phyloP scores from a whole-genome alignment of 2,113 vertebrate species.

The Myxocyprinus asiaticus region DNA sequence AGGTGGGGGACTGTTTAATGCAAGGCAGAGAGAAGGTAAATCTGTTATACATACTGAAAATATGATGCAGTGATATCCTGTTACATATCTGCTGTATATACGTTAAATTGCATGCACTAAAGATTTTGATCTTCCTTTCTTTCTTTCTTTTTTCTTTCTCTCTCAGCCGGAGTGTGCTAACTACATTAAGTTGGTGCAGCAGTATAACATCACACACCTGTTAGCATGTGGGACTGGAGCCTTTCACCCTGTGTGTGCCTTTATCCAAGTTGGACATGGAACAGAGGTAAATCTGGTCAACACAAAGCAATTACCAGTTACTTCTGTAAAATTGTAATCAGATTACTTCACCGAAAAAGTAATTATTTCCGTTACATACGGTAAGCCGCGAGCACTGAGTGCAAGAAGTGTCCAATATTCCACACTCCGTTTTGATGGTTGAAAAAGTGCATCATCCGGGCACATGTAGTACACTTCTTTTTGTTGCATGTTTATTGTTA shows the following conservation, averaged over 20 bases:
- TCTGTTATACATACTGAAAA: neutral
- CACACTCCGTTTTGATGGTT: too few relatives aligned
- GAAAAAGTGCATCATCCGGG: too few relatives aligned
- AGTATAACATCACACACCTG: conserved; percentile 90
- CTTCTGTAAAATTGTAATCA: too few relatives aligned
- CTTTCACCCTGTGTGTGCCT: conserved; percentile 86
- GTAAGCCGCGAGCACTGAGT: too few relatives aligned
- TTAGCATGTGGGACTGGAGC: conserved; percentile 92
- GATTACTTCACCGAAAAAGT: too few relatives aligned
- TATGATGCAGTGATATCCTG: conserved; percentile 1
- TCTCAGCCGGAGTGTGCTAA: conserved; percentile 91
- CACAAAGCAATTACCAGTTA: too few relatives aligned
- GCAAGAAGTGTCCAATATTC: too few relatives aligned
- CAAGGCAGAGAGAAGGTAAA: conserved; percentile 91
- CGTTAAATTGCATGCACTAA: neutral
- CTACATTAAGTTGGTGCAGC: conserved; percentile 90
- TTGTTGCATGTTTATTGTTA: too few relatives aligned
- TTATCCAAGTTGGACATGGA: conserved; percentile 80
- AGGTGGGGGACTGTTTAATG: conserved; percentile 90
- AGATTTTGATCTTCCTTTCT: neutral
- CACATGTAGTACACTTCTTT: too few relatives aligned
- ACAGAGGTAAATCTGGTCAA: conserved; percentile 43
- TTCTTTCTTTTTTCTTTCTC: conserved; percentile 34
- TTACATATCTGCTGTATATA: neutral
- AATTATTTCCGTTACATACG: too few relatives aligned